Percentiles rank a stretch among this genome's conserved stretches.
phyloP scores from a whole-genome alignment of 2,888 invertebrate genomes.

The Apodemia mormo region DNA sequence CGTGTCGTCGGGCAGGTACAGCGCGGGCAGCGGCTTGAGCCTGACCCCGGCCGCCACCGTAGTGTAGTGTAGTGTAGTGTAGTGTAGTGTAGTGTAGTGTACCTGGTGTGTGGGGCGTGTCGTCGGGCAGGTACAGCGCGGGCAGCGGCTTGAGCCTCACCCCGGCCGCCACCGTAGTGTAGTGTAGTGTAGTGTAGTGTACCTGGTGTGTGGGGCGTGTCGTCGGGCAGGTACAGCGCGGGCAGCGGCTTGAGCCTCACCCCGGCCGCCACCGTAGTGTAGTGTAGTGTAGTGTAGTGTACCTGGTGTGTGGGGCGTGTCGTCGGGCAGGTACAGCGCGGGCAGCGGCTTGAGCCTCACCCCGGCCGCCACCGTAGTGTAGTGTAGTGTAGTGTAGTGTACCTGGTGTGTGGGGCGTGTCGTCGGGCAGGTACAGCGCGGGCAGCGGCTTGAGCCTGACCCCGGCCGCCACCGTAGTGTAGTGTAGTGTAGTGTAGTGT shows the following conservation, averaged over 20 bases:
- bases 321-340: conserved; percentile 66
- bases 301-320: conserved; percentile 42
- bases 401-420: conserved; percentile 42
- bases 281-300: too few relatives aligned
- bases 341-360: conserved; percentile 86
- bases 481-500: too few relatives aligned
- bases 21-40: conserved; percentile 86
- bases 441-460: conserved; percentile 86
- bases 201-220: conserved; percentile 42
- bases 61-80: neutral
- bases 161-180: conserved; percentile 42
- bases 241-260: conserved; percentile 86
- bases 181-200: conserved; percentile 61
- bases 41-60: conserved; percentile 82
- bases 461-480: conserved; percentile 72
- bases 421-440: conserved; percentile 66
- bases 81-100: too few relatives aligned
- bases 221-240: conserved; percentile 66
- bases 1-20: conserved; percentile 48
- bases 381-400: conserved; percentile 61
- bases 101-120: conserved; percentile 42
- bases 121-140: conserved; percentile 66
- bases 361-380: conserved; percentile 42
- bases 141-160: conserved; percentile 86
- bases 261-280: conserved; percentile 72